Evolutionary conservation across 2,888 invertebrate species (phyloP).

Genomic region (Meiosimyza platycephala): DNA sequence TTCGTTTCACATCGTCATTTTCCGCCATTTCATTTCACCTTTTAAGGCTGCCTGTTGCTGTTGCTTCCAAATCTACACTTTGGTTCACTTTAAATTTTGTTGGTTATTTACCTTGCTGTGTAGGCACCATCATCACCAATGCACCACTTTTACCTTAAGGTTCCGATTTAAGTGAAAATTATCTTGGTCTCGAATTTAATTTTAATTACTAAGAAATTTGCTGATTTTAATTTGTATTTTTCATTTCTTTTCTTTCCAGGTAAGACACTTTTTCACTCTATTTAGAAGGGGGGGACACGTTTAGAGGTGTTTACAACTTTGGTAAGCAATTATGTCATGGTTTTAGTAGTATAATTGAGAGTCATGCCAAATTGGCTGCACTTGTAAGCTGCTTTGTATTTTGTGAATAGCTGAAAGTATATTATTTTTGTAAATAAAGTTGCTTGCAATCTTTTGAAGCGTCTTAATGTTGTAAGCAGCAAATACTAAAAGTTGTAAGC

Average conservation of each 20-base stretch:
- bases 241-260: conserved; percentile 28
- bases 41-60: background rate
- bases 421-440: too few species aligned
- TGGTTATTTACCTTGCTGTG: too few species aligned
- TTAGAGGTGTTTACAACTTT: conserved; percentile 11
- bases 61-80: too few species aligned
- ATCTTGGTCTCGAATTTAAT: conserved; percentile 20
- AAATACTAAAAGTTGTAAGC: background rate
- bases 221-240: conserved; percentile 11
- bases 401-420: too few species aligned
- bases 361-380: too few species aligned
- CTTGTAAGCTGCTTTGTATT: too few species aligned
- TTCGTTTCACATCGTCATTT: background rate
- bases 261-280: conserved; percentile 20
- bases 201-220: conserved; percentile 18
- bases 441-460: background rate
- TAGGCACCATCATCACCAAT: too few species aligned
- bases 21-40: background rate
- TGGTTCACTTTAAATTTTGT: too few species aligned
- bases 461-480: background rate
- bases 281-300: background rate
- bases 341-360: too few species aligned
- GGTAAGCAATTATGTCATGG: conserved; percentile 12
- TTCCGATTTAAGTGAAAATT: conserved; percentile 10
- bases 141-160: conserved; percentile 38